Evolutionary conservation across 2,113 vertebrate species (phyloP), one percentile per base, ranked within the genome.

Genomic region (Merops nubicus): DNA sequence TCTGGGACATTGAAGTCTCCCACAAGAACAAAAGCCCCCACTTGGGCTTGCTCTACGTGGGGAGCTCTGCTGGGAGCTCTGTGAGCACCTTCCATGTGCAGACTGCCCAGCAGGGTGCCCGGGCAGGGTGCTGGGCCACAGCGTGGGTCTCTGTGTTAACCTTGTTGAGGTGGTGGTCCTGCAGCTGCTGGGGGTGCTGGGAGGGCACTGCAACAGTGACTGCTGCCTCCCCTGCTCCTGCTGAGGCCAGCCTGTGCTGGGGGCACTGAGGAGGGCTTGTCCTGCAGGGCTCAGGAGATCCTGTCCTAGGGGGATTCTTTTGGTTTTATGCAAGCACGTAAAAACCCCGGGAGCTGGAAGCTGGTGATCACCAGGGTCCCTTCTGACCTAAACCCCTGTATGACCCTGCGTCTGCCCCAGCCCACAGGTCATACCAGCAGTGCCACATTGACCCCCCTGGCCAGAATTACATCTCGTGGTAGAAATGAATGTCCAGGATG

Each of bases 21-120:
- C 17, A 19, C 33, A 29, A 54, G 53, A 54, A 54, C 53, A 54
- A 54, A 51, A 60, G 12, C 18, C 11, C 43, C n/a, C 62, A 23
- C 23, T 11, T 74, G 31, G 34, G 26, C 28, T 87, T 60, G 5
- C 43, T 56, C 18, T 65, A 28, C 33, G 54, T 57, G 33, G 60
- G 28, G 36, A 34, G 50, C 53, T 50, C 20, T 78, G 14, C 51
- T 4, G 1, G 40, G 5, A 65, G 45, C 29, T 77, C 34, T 42
- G n/a, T 0, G 4, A 85, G n/a, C 48, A 50, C 50, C 26, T 60
- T 84, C 33, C 40, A 40, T 0, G 0, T 53, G 51, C 14, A 17
- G 42, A 9, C 54, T 22, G 76, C n/a, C 20, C 29, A 34, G 47
- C 15, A 5, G 16, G 56, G 28, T 31, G 51, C 51, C 51, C 29